phyloP scores from a whole-genome alignment of 2,113 vertebrate species.

The Sisor rabdophorus region DNA sequence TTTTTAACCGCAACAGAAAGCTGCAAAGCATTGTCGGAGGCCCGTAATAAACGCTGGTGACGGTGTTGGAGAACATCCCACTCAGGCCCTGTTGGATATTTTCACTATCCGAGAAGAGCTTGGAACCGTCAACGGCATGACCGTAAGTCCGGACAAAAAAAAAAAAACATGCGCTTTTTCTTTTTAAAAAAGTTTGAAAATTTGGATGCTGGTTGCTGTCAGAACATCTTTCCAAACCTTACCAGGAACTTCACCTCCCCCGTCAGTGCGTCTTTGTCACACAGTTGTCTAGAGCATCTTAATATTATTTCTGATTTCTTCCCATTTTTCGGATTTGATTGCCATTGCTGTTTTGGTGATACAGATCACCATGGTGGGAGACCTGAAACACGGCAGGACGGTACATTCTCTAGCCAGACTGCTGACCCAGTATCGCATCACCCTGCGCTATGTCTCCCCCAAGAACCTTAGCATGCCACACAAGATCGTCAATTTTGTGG shows the following conservation, averaged over 20 bases:
- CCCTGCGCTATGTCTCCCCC: constrained; percentile 88
- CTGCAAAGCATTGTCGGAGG: constrained; percentile 85
- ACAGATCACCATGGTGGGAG: constrained; percentile 96
- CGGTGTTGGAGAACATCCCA: constrained; percentile 93
- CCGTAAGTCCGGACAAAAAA: constrained; percentile 73
- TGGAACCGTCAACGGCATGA: constrained; percentile 98
- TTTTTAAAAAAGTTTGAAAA: background rate
- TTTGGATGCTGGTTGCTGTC: background rate
- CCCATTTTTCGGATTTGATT: background rate
- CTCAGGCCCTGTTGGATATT: constrained; percentile 91
- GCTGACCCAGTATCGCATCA: constrained; percentile 91
- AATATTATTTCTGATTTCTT: background rate
- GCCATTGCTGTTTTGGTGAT: background rate
- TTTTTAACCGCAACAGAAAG: constrained; percentile 69
- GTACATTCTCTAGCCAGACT: constrained; percentile 93
- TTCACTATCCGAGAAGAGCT: constrained; percentile 97
- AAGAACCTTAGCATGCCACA: constrained; percentile 84
- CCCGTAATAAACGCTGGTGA: constrained; percentile 94
- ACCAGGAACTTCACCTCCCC: no score
- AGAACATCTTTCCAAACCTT: background rate
- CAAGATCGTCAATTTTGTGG: constrained; percentile 81
- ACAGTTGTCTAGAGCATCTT: no score
- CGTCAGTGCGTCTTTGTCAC: no score
- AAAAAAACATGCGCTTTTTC: background rate
- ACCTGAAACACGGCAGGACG: constrained; percentile 93